Conservation (phyloP, 2,797 vertebrate genomes). For the Artibeus jamaicensis region DNA sequence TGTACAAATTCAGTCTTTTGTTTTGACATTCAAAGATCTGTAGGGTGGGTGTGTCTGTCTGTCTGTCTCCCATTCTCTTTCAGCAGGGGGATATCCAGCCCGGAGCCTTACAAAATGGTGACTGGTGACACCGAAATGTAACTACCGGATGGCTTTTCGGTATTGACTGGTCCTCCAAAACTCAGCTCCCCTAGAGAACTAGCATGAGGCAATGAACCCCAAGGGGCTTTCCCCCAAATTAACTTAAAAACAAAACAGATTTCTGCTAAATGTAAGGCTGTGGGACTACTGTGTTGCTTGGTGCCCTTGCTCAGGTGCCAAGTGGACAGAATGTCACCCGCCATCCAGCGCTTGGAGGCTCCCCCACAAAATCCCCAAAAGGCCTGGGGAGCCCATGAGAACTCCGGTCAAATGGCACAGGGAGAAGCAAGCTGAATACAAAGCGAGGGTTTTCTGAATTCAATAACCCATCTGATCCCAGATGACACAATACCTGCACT, state of each 20-base stretch:
- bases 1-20: not conserved
- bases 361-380: conserved; percentile 50
- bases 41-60: not conserved
- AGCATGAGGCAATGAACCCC: not conserved
- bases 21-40: not conserved
- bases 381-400: conserved; percentile 44
- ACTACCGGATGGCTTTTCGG: not conserved
- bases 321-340: conserved; percentile 27
- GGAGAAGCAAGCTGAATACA: conserved; percentile 25
- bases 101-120: not conserved
- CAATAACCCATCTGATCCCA: conserved; percentile 64
- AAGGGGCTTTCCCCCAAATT: not conserved
- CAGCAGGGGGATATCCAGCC: not conserved
- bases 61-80: not conserved
- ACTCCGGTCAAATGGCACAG: conserved; percentile 53
- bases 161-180: not conserved
- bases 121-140: not conserved
- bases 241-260: not conserved
- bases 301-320: not conserved
- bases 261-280: not conserved
- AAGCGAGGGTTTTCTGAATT: conserved; percentile 57
- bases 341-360: not conserved
- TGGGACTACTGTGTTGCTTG: not conserved
- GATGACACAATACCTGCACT: conserved; percentile 46
- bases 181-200: not conserved